Evolutionary conservation across 2,797 vertebrate species (phyloP), one percentile per base, ranked within the genome.

Genomic region (Sebastes matsubarae): DNA sequence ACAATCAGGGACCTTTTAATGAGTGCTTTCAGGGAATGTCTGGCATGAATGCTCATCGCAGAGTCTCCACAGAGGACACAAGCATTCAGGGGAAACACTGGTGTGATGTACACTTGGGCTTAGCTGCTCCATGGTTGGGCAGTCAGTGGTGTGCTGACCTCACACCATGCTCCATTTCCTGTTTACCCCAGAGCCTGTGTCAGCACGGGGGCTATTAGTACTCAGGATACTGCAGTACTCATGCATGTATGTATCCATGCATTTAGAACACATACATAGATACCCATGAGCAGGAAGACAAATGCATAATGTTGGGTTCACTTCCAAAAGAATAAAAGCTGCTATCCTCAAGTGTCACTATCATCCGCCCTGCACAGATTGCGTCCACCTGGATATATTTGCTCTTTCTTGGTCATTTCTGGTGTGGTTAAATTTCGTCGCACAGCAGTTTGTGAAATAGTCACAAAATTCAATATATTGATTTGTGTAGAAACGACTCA

Each of bases 81-180:
- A 54, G 11, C 84, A 69, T 65, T 83, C 30, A 76, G 75, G 75
- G 74, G 75, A 81, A 85, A 87, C 79, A 22, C 77, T 24, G 74
- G 66, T 66, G 72, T 80, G 84, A 89, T 88, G 78, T 61, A 78
- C 59, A 64, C 72, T 76, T 14, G 2, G 65, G 75, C 78, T 85
- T 75, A 84, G 69, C 66, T 7, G 73, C 82, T 86, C 79, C 72
- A 80, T 81, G 77, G 73, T 90, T 88, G 88, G 92, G 16, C 72
- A 84, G 87, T 80, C 75, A 86, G 70, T 60, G 70, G 74, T 86
- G 84, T 84, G 88, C 88, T 93, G 93, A 94, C 93, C 92, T 92
- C 88, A 91, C 83, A 84, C 81, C 79, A 89, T 76, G 89, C 88
- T 91, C 87, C 89, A 92, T 92, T 93, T 93, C 90, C 89, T 93